These are phyloP conservation scores for Valencia hispanica DNA, from an alignment of 2,797 vertebrate genomes.

Conservation along the genomic window DNA sequence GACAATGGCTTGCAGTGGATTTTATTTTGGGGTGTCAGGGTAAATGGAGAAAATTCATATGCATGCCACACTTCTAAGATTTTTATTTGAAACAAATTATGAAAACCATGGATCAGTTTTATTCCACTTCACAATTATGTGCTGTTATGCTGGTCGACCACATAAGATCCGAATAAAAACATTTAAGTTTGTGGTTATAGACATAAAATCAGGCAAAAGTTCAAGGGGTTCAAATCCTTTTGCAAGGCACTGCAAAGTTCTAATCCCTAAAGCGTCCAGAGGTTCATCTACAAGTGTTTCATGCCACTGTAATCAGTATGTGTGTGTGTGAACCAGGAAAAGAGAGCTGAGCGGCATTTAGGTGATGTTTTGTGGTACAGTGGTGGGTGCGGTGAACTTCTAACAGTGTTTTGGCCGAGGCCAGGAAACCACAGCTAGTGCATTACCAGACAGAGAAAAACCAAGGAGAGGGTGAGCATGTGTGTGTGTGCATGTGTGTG, in stretches of 20 bases:
- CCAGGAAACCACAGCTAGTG: conserved; percentile 78
- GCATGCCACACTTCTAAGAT: neutral
- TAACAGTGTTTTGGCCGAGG: conserved; percentile 76
- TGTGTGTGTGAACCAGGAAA: conserved; percentile 17
- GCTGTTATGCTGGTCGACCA: neutral
- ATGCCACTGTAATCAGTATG: conserved; percentile 19
- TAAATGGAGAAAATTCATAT: neutral
- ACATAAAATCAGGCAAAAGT: neutral
- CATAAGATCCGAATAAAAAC: neutral
- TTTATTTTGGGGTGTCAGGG: neutral
- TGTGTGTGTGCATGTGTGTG: conserved; percentile 27
- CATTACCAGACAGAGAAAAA: conserved; percentile 80
- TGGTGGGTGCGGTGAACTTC: conserved; percentile 67
- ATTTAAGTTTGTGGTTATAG: neutral
- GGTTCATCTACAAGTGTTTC: conserved; percentile 43
- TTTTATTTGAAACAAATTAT: neutral
- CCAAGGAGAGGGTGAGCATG: conserved; percentile 58
- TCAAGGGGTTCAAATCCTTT: neutral
- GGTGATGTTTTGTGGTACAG: conserved; percentile 77
- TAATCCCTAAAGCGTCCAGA: conserved; percentile 42
- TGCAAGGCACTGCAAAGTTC: neutral
- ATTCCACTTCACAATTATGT: neutral
- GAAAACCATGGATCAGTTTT: neutral
- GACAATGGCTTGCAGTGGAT: neutral
- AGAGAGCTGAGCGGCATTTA: conserved; percentile 73